Percentiles rank a stretch among this genome's conserved stretches.
Evolutionary conservation across 2,113 vertebrate genomes (phyloP).

Genomic region (Oostethus manadensis): DNA sequence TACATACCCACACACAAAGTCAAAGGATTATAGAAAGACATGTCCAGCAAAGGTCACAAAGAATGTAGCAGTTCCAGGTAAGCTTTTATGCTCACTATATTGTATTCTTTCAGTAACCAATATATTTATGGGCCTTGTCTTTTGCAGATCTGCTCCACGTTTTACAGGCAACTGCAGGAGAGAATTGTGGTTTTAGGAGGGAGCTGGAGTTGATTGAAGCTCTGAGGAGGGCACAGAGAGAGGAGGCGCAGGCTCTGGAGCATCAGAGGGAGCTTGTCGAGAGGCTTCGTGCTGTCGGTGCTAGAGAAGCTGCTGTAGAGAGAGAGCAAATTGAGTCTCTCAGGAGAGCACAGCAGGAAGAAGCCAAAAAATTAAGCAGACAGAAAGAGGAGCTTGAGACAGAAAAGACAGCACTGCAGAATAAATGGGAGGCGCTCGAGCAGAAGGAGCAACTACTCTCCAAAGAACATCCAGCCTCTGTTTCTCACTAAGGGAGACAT

Average conservation of each 20-base stretch:
- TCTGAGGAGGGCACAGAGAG: conserved; percentile 59
- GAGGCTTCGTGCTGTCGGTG: conserved; percentile 36
- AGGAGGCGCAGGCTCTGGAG: conserved; percentile 60
- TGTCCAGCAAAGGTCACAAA: neutral
- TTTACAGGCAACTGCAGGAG: conserved; percentile 9
- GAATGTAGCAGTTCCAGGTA: conserved; percentile 28
- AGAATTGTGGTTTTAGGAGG: conserved; percentile 36
- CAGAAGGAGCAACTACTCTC: conserved; percentile 36
- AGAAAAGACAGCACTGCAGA: conserved; percentile 42
- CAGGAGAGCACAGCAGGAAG: conserved; percentile 58
- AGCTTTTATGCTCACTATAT: neutral
- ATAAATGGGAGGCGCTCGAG: conserved; percentile 49
- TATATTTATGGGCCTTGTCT: too few species aligned
- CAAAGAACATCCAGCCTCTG: neutral
- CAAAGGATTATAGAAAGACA: neutral
- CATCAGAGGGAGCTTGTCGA: conserved; percentile 62
- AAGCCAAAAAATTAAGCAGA: conserved; percentile 44
- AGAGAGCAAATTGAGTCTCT: conserved; percentile 51
- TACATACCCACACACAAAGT: neutral
- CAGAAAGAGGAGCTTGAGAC: conserved; percentile 52
- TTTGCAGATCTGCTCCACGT: conserved; percentile 6
- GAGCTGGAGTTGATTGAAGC: conserved; percentile 62
- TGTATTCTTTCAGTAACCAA: too few species aligned
- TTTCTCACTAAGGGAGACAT: neutral
- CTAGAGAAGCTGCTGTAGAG: conserved; percentile 56